These are phyloP conservation scores for Propithecus coquereli DNA, from an alignment of 2,113 vertebrate species.

Conservation along the genomic window DNA sequence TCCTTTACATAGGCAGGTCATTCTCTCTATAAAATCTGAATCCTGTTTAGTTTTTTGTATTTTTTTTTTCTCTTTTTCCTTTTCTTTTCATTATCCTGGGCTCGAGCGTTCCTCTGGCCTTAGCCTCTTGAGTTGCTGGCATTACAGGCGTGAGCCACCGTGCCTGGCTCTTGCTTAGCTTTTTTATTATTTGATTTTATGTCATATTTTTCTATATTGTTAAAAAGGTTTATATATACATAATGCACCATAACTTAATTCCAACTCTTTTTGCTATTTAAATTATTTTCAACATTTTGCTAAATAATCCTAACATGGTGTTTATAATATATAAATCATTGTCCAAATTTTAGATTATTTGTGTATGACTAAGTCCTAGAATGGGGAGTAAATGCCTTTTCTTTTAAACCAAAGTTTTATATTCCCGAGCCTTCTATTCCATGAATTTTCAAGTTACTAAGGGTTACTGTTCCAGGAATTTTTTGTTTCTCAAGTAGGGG, in stretches of 20 bases:
- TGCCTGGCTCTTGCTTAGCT: neutral
- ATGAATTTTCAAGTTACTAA: neutral
- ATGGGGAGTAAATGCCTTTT: neutral
- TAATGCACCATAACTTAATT: neutral
- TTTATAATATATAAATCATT: neutral
- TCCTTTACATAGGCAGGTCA: neutral
- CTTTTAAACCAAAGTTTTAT: neutral
- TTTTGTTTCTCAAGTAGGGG: neutral
- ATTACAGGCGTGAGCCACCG: too few relatives aligned
- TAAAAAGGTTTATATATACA: neutral
- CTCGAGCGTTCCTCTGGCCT: too few relatives aligned
- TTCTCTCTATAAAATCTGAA: neutral
- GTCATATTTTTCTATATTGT: neutral
- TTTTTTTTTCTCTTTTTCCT: neutral
- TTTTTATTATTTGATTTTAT: neutral
- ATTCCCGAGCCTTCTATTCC: neutral
- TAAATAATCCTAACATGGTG: neutral
- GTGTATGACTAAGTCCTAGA: neutral
- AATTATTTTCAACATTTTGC: constrained; percentile 6
- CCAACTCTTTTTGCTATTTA: neutral
- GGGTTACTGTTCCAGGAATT: neutral
- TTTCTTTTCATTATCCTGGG: too few relatives aligned
- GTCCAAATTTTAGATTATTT: neutral
- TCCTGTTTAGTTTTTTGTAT: neutral
- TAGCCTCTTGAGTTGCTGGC: too few relatives aligned